These are phyloP conservation scores for Gymnoscopelus braueri DNA, from an alignment of 2,797 vertebrate genomes.

Conservation along the genomic window DNA sequence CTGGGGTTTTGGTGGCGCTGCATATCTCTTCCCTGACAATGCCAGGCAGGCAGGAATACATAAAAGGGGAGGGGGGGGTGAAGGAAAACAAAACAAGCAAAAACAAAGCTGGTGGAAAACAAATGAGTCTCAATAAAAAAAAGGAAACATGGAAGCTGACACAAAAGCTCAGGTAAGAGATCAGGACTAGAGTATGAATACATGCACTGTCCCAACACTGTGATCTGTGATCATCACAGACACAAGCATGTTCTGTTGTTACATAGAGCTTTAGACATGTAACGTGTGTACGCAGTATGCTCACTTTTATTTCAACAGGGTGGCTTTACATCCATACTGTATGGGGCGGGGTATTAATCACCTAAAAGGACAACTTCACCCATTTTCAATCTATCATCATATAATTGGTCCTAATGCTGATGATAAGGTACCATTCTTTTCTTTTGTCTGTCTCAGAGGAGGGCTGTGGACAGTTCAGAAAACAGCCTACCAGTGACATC, in stretches of 20 bases:
- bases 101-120: slow-evolving; percentile 90
- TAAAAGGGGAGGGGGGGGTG: slow-evolving; percentile 66
- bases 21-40: slow-evolving; percentile 96
- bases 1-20: slow-evolving; percentile 89
- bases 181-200: slow-evolving; percentile 56
- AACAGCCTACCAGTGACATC: no score
- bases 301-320: slow-evolving; percentile 38
- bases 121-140: slow-evolving; percentile 92
- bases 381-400: no score
- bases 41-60: slow-evolving; percentile 87
- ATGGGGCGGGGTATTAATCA: slow-evolving; percentile 21
- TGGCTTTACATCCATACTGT: background rate
- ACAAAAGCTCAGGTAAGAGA: slow-evolving; percentile 84
- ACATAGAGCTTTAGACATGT: slow-evolving; percentile 11
- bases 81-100: slow-evolving; percentile 85
- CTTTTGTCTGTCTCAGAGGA: no score
- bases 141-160: slow-evolving; percentile 49
- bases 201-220: slow-evolving; percentile 54
- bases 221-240: slow-evolving; percentile 65
- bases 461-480: no score
- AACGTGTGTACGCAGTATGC: slow-evolving; percentile 32
- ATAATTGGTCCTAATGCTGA: no score
- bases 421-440: no score
- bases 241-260: slow-evolving; percentile 21
- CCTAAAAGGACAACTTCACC: no score